Evolutionary conservation across 2,113 vertebrate genomes (phyloP).

Genomic region (Hystrix brachyura): DNA sequence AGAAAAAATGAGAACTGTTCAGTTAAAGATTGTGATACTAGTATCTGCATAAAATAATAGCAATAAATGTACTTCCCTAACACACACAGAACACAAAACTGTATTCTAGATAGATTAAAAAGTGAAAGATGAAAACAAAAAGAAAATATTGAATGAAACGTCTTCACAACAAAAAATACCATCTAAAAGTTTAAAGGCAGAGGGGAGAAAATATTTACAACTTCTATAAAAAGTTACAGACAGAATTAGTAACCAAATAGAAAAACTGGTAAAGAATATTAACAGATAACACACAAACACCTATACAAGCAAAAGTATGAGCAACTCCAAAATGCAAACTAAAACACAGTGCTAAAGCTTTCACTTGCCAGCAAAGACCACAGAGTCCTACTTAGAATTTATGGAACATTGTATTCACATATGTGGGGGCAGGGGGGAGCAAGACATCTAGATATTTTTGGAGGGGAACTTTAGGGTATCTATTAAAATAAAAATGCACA

Average conservation of each 20-base stretch:
- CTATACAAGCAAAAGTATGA: neutral
- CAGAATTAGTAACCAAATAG: neutral
- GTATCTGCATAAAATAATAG: neutral
- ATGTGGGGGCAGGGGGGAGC: neutral
- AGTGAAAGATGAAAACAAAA: neutral
- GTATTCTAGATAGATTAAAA: conserved; percentile 1
- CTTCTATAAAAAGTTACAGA: neutral
- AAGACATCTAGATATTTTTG: neutral
- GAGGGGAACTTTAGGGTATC: neutral
- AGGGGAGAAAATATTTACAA: neutral
- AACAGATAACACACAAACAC: neutral
- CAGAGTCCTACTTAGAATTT: neutral
- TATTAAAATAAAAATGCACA: neutral
- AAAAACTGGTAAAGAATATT: neutral
- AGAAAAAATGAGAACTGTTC: neutral
- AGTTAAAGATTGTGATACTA: neutral
- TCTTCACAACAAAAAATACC: neutral
- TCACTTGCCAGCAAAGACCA: neutral
- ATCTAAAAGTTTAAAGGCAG: neutral
- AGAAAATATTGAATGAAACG: neutral
- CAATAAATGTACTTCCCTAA: neutral
- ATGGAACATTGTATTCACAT: neutral
- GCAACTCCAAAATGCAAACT: neutral
- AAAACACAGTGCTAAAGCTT: neutral
- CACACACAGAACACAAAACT: neutral